Evolutionary conservation across 2,888 invertebrate genomes (phyloP).

Genomic region (Daptonema setosum): DNA sequence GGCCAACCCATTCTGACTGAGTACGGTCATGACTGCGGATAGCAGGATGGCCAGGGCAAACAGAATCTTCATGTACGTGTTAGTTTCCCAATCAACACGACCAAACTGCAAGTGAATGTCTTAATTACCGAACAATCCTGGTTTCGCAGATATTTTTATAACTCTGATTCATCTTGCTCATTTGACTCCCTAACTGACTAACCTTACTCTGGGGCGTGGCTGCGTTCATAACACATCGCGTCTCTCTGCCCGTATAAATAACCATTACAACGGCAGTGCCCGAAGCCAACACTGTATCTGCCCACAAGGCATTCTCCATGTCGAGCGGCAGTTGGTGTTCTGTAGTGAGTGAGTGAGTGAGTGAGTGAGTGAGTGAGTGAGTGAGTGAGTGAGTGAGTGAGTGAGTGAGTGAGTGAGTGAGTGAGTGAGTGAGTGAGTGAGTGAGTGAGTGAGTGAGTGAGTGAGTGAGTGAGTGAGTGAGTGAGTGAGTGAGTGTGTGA

Average conservation of each 20-base stretch:
- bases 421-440: too few species aligned
- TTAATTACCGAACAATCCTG: neutral
- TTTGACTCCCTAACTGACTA: slow-evolving; percentile 1
- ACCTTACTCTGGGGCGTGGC: slow-evolving; percentile 83
- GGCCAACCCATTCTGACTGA: slow-evolving; percentile 41
- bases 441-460: too few species aligned
- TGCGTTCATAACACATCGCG: slow-evolving; percentile 90
- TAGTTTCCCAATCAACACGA: slow-evolving; percentile 70
- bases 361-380: too few species aligned
- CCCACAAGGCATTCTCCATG: slow-evolving; percentile 88
- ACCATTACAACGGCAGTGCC: slow-evolving; percentile 63
- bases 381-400: too few species aligned
- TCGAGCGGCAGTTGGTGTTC: slow-evolving; percentile 44
- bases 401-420: too few species aligned
- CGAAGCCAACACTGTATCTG: slow-evolving; percentile 84
- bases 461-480: too few species aligned
- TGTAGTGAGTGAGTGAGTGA: too few species aligned
- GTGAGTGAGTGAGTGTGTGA: too few species aligned
- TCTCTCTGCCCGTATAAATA: slow-evolving; percentile 82
- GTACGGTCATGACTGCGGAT: slow-evolving; percentile 75
- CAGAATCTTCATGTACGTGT: slow-evolving; percentile 73
- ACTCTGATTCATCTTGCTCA: neutral
- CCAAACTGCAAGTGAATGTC: slow-evolving; percentile 36
- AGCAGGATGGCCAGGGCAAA: slow-evolving; percentile 68
- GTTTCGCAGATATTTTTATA: neutral